Evolutionary conservation across 2,888 invertebrate genomes (phyloP).

Genomic region (Galerucella calmariensis): DNA sequence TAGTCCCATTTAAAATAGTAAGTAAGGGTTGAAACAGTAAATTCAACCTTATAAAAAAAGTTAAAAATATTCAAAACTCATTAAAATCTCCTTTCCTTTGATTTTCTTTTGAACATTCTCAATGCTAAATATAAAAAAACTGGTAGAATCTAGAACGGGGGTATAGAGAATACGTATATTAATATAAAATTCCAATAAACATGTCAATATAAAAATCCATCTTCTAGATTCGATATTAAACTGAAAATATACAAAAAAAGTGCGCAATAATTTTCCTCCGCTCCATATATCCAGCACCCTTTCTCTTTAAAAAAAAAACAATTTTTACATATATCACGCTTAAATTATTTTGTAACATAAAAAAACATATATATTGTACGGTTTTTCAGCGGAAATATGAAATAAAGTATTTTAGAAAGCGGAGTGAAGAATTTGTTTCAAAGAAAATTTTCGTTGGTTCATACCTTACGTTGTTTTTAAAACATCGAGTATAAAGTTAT

Average conservation of each 20-base stretch:
- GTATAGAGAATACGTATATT: too few relatives aligned
- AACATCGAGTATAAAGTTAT: too few relatives aligned
- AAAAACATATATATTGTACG: background rate
- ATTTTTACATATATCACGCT: background rate
- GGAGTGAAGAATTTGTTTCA: background rate
- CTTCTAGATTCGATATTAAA: conserved; percentile 14
- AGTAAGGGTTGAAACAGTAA: too few relatives aligned
- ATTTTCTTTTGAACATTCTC: too few relatives aligned
- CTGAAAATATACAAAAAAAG: background rate
- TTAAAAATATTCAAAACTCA: too few relatives aligned
- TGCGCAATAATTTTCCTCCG: background rate
- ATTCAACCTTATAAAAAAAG: too few relatives aligned
- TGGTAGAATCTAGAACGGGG: conserved; percentile 19
- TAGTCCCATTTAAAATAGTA: too few relatives aligned
- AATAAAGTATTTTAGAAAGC: background rate
- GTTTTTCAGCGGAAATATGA: background rate
- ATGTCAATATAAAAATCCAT: conserved; percentile 35
- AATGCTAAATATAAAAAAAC: too few relatives aligned
- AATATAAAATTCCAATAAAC: conserved; percentile 40
- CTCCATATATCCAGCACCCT: too few relatives aligned
- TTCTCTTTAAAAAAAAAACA: background rate
- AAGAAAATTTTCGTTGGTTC: too few relatives aligned
- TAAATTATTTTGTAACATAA: background rate
- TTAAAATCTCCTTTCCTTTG: too few relatives aligned
- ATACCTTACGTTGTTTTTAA: too few relatives aligned